Percentiles rank a stretch among this genome's conserved stretches.
Evolutionary conservation across 2,113 vertebrate genomes (phyloP).

Genomic region (Nibea coibor): DNA sequence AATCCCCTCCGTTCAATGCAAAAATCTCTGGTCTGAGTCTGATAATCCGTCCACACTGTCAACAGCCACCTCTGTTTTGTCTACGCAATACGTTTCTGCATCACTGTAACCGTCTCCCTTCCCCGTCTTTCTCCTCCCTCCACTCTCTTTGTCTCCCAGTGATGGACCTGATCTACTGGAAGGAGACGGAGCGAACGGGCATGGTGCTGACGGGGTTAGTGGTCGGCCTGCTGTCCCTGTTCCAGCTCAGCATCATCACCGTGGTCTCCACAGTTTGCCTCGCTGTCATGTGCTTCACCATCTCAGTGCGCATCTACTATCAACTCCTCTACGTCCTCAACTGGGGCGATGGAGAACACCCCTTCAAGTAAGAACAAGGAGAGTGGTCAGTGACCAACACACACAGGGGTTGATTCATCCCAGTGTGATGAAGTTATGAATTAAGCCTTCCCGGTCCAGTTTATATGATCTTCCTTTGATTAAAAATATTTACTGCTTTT

Average conservation of each 20-base stretch:
- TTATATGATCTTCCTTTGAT: background rate
- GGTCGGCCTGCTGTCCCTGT: slow-evolving; percentile 88
- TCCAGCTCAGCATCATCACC: slow-evolving; percentile 91
- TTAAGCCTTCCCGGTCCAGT: background rate
- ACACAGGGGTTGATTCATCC: background rate
- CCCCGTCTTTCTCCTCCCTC: background rate
- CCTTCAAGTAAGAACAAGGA: slow-evolving; percentile 87
- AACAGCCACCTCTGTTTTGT: background rate
- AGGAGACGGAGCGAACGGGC: slow-evolving; percentile 86
- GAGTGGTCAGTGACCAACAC: background rate
- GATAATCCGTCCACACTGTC: background rate
- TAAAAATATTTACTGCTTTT: background rate
- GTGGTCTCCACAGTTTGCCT: slow-evolving; percentile 88
- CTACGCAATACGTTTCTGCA: no score
- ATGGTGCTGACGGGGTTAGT: slow-evolving; percentile 87
- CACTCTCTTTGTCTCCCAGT: slow-evolving; percentile 66
- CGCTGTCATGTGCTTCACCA: slow-evolving; percentile 86
- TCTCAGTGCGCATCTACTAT: slow-evolving; percentile 90
- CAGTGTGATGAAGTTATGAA: background rate
- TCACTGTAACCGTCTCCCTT: background rate
- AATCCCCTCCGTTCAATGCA: no score
- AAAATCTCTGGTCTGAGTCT: background rate
- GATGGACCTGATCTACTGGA: slow-evolving; percentile 92
- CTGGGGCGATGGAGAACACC: slow-evolving; percentile 85
- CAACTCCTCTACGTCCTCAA: slow-evolving; percentile 83